Base-by-base conservation (phyloP, 92 coral and sea anemone genomes). In the Umimayanthus kanabou region DNA sequence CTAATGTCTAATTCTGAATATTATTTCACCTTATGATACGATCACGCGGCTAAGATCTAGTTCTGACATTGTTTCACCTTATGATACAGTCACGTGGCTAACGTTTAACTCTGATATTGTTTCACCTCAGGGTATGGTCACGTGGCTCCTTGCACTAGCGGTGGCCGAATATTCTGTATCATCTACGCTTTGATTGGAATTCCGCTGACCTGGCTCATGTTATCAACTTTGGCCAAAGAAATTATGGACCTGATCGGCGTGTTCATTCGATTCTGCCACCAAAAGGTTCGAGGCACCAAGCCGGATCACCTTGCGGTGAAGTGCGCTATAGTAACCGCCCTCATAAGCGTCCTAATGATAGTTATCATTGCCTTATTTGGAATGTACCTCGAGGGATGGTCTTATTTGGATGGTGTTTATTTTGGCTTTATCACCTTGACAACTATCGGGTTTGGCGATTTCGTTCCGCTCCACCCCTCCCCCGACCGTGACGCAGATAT, bases 401-500 rank as follows among this genome's bases (percentile, higher is more conserved):
- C 97, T 4, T 97, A 93, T 76, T 73, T 97, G 43, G 98, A 97
- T 22, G 99, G 99, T 37, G 82, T 95, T 50, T 97, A 97, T 61
- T 97, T 97, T 78, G 99, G 99, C 64, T 95, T 97, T 89, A 93
- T 97, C 90, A 97, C 99, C 45, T 90, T 97, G 79, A 97, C 98
- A 57, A 97, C 99, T 15, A 97, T 97, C 64, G 99, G 99, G 49
- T 97, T 97, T 83, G 99, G 99, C 6, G 99, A 97, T 78, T 97
- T 97, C 80, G 99, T 97, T 88, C 99, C 99, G 57, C 94, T 97
- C 49, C 99, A 97, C 91, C 99, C 99, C 25, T 94, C 95, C 23
- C 95, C 94, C 8, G 96, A 92, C 61, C 91, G 91, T n/a, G 95
- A 97, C 86, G 94, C 96, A 77, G 98, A 89, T 45, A 88, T 88